These are phyloP conservation scores for Tetragonisca angustula DNA, from an alignment of 2,888 invertebrate genomes.

Conservation along the genomic window DNA sequence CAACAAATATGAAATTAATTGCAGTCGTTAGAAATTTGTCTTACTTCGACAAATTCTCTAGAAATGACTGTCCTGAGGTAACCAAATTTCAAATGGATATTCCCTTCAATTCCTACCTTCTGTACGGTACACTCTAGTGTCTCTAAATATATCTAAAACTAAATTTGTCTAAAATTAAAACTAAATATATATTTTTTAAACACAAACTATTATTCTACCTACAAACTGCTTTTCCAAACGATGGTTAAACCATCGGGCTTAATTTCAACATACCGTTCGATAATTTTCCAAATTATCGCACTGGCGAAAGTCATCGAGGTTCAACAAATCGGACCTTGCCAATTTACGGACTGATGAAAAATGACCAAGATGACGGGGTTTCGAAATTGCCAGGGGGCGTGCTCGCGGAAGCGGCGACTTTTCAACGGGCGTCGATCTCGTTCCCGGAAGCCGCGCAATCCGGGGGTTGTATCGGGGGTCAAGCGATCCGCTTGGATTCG, in stretches of 20 bases:
- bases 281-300: neutral
- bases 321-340: neutral
- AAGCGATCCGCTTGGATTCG: constrained; percentile 42
- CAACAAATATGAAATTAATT: neutral
- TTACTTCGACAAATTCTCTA: too few relatives aligned
- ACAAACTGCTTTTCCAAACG: too few relatives aligned
- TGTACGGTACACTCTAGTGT: neutral
- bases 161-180: too few relatives aligned
- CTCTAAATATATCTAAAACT: too few relatives aligned
- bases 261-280: neutral
- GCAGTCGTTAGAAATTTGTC: neutral
- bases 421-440: constrained; percentile 17
- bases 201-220: too few relatives aligned
- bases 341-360: neutral
- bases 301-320: neutral
- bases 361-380: neutral
- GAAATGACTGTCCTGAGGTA: neutral
- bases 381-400: neutral
- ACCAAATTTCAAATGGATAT: neutral
- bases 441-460: constrained; percentile 47
- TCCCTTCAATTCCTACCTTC: neutral
- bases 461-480: constrained; percentile 39
- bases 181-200: too few relatives aligned
- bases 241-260: too few relatives aligned
- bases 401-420: neutral